Percentiles rank a stretch among this genome's conserved stretches.
phyloP scores from a whole-genome alignment of 2,797 vertebrate genomes.

The Xenentodon cancila region DNA sequence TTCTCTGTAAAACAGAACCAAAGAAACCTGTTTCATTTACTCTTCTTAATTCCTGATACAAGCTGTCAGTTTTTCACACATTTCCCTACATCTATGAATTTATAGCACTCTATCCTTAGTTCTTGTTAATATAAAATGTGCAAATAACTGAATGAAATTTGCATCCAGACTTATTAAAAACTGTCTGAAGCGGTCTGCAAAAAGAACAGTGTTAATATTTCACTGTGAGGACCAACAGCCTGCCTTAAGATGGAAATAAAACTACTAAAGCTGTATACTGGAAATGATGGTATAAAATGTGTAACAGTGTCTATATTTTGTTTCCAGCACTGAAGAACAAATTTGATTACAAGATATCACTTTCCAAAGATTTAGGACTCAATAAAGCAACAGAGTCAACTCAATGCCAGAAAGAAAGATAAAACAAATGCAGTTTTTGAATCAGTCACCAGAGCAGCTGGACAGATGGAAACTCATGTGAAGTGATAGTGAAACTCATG shows the following conservation, averaged over 20 bases:
- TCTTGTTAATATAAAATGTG: constrained; percentile 27
- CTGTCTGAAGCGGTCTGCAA: background rate
- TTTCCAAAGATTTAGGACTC: constrained; percentile 21
- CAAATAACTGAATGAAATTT: constrained; percentile 30
- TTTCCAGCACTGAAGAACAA: constrained; percentile 32
- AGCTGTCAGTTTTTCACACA: constrained; percentile 21
- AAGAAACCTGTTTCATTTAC: constrained; percentile 4
- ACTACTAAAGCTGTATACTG: no score
- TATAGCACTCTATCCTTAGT: constrained; percentile 30
- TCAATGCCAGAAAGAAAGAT: constrained; percentile 16
- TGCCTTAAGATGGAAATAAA: no score
- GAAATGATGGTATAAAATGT: no score
- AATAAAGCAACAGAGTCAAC: background rate
- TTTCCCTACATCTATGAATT: constrained; percentile 19
- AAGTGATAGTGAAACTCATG: background rate
- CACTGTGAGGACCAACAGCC: no score
- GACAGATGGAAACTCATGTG: no score
- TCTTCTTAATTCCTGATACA: constrained; percentile 13
- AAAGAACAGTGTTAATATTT: background rate
- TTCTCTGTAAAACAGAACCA: no score
- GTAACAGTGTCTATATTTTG: constrained; percentile 1
- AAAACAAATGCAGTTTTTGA: constrained; percentile 9
- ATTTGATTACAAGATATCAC: constrained; percentile 33
- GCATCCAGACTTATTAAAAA: constrained; percentile 4
- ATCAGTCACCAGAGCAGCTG: constrained; percentile 3